Evolutionary conservation across 2,888 invertebrate genomes (phyloP), one percentile per base, ranked within the genome.

Genomic region (Hyppa rectilinea): DNA sequence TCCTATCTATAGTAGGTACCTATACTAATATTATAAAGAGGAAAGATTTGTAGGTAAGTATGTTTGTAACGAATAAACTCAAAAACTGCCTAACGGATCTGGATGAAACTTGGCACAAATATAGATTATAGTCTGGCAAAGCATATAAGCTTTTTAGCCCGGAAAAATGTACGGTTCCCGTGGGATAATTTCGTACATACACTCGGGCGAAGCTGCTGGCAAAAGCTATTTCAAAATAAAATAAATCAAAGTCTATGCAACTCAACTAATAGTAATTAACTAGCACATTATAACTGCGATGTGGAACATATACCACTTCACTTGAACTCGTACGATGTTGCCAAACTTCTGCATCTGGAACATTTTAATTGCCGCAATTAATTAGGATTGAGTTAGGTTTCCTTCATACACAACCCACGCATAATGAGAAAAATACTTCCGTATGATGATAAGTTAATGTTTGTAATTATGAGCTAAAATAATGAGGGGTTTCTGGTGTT

Each of bases 331-430:
- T 34, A 36, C 62, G 55, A 14, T 78, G 62, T 82, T 68, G 79
- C 74, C 80, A 60, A 80, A 82, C 80, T 73, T 78, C 82, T 78
- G 61, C 79, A 69, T 49, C 68, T 73, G 80, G 80, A 80, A 82
- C 82, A 78, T 80, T 80, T 80, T 80, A 80, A 80, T 80, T 80
- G 80, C 79, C 74, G 80, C 47, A 80, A 82, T 82, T 80, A 80
- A 80, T 80, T 82, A 80, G 74, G 61, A 69, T 50, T 45, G 67
- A 73, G 73, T 63, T 73, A 73, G 73, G 79, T 73, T 82, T 78
- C 64, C 62, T 68, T 73, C 65, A 56, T 34, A 68, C 52, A 23
- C 64, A 58, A 58, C 50, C 38, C 56, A 61, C 36, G 31, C 40
- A 71, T 79, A 66, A 79, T 81, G 78, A 59, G 49, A 50, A 77